A percentile compares a stretch with the other conserved stretches of the same genome.
phyloP scores from a whole-genome alignment of 2,113 vertebrate genomes.

The Rhinopomastus cyanomelas region DNA sequence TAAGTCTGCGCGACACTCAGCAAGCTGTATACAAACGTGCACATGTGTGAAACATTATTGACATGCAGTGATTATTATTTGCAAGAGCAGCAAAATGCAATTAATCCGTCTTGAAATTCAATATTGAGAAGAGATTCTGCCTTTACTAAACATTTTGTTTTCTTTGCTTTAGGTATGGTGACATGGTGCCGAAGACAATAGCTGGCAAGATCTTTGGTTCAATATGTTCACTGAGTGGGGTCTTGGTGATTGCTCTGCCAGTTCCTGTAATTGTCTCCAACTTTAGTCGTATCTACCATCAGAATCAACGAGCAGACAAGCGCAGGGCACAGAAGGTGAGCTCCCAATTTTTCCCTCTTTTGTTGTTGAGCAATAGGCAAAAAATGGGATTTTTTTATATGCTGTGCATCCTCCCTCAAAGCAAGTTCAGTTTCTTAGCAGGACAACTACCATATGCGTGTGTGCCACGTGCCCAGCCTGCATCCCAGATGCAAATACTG shows the following conservation, averaged over 20 bases:
- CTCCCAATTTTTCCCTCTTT: neutral
- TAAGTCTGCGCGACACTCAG: neutral
- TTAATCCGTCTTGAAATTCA: neutral
- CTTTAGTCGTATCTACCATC: conserved; percentile 98
- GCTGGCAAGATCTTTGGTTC: conserved; percentile 96
- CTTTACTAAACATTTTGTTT: neutral
- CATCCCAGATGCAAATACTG: neutral
- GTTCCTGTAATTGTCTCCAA: conserved; percentile 98
- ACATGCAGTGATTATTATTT: neutral
- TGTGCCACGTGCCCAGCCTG: neutral
- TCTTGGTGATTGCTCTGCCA: conserved; percentile 94
- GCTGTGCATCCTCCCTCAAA: neutral
- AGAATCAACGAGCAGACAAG: conserved; percentile 96
- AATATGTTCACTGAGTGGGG: conserved; percentile 93
- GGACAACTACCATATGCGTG: neutral
- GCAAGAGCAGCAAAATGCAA: neutral
- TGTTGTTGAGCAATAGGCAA: neutral
- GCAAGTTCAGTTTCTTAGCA: neutral
- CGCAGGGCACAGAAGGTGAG: conserved; percentile 93
- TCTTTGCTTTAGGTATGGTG: conserved; percentile 84
- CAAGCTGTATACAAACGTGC: neutral
- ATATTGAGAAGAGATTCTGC: neutral
- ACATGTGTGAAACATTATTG: neutral
- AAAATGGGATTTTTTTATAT: neutral
- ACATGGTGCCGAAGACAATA: conserved; percentile 98